Evolutionary conservation across 2,797 vertebrate species (phyloP), one percentile per base, ranked within the genome.

Genomic region (Gastrophryne carolinensis): DNA sequence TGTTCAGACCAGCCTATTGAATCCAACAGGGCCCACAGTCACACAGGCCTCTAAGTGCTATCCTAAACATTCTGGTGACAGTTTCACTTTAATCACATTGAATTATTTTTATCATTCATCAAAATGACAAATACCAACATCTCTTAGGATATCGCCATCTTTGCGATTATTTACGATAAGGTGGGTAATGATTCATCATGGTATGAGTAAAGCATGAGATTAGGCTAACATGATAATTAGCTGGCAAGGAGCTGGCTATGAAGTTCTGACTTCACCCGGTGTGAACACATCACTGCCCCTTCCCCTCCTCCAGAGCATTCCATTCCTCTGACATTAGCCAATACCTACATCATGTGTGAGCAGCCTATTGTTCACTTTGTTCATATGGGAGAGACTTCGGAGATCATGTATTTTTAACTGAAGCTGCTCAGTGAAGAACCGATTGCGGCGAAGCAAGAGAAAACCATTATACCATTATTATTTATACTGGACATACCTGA

Each of bases 271-370:
- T 65, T 30, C 26, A 73, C 34, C 61, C 17, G 17, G 24, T 62
- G 34, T 39, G 58, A 47, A 49, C 49, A 76, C 32, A 53, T 30
- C 34, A 34, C 17, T 29, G 11, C 32, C 39, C 56, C 32, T 30
- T 13, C 64, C 60, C 44, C 47, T 39, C 32, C 64, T 60, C 7
- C 54, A 32, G 17, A 54, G 10, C 65, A 76, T 76, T 76, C 73
- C 73, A 76, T 41, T 76, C 57, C 56, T 39, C 41, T 76, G 73
- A 76, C 65, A 76, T 70, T 37, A 54, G 9, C 32, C 19, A 15
- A 3, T 41, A 69, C 73, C 26, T 62, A 52, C 47, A 41, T 62
- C 56, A 62, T 44, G 10, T 24, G 8, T 49, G 37, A 2, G 27
- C 27, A 0, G 5, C 1, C 9, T 53, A 15, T 32, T 58, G 41